These are phyloP conservation scores for Diprion similis DNA, from an alignment of 1,140 invertebrate genomes.

Conservation along the genomic window DNA sequence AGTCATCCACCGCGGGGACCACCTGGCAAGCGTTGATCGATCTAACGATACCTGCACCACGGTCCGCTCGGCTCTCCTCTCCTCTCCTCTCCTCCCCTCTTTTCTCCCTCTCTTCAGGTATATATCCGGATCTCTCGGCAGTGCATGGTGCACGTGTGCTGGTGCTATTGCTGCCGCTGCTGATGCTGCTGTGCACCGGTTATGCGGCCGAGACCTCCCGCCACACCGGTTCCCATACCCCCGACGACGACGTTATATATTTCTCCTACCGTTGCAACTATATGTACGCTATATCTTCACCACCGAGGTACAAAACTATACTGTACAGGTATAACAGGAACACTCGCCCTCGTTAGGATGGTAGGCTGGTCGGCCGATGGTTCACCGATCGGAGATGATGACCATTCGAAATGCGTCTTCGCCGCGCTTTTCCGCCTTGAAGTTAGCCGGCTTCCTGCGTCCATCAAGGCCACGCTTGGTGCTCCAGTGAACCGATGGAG, in stretches of 20 bases:
- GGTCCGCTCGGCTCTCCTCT: not conserved
- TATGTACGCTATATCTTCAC: not conserved
- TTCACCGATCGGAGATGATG: no score
- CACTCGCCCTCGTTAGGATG: not conserved
- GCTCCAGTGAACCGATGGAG: not conserved
- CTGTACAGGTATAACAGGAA: not conserved
- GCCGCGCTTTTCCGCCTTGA: no score
- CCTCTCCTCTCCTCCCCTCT: not conserved
- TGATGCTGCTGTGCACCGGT: not conserved
- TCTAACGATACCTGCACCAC: slow-evolving; percentile 20
- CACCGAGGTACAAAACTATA: no score
- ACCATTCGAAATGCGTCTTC: no score
- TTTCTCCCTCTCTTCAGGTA: not conserved
- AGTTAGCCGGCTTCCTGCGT: not conserved
- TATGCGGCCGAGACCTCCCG: slow-evolving; percentile 6
- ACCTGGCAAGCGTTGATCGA: slow-evolving; percentile 49
- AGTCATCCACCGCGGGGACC: slow-evolving; percentile 56
- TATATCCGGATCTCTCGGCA: not conserved
- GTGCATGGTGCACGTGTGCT: not conserved
- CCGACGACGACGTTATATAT: not conserved
- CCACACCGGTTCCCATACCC: slow-evolving; percentile 3
- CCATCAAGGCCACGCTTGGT: not conserved
- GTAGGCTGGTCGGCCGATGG: no score
- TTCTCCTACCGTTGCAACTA: not conserved
- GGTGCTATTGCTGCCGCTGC: no score